phyloP scores from a whole-genome alignment of 2,888 invertebrate genomes.

The Ectemnius continuus region DNA sequence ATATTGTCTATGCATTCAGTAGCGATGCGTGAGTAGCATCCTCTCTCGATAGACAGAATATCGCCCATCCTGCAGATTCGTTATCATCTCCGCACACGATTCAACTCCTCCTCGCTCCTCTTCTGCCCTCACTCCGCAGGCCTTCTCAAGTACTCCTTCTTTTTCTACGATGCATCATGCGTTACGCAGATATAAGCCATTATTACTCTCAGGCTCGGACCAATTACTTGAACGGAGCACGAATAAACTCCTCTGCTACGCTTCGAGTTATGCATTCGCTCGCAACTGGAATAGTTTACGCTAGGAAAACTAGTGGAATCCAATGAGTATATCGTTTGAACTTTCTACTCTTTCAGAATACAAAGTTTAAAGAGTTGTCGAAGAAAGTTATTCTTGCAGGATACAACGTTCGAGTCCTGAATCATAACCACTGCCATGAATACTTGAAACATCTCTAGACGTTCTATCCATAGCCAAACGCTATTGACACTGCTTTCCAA shows the following conservation, averaged over 20 bases:
- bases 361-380: too few species aligned
- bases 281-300: too few species aligned
- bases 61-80: slow-evolving; percentile 70
- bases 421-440: too few species aligned
- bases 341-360: too few species aligned
- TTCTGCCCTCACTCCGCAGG: slow-evolving; percentile 1
- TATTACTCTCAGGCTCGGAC: slow-evolving; percentile 53
- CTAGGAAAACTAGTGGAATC: too few species aligned
- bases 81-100: slow-evolving; percentile 46
- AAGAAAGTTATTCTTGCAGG: too few species aligned
- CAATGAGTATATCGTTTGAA: too few species aligned
- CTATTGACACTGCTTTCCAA: too few species aligned
- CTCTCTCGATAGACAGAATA: slow-evolving; percentile 71
- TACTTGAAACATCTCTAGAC: too few species aligned
- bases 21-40: slow-evolving; percentile 66
- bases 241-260: neutral
- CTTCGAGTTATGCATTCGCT: neutral
- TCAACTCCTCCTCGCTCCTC: slow-evolving; percentile 29
- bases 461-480: too few species aligned
- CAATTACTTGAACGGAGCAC: slow-evolving; percentile 9
- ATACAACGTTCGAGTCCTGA: too few species aligned
- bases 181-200: slow-evolving; percentile 66
- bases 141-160: slow-evolving; percentile 34
- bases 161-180: slow-evolving; percentile 54
- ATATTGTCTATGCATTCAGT: slow-evolving; percentile 50